phyloP scores from a whole-genome alignment of 1,140 invertebrate genomes.

The Gryon sp. region DNA sequence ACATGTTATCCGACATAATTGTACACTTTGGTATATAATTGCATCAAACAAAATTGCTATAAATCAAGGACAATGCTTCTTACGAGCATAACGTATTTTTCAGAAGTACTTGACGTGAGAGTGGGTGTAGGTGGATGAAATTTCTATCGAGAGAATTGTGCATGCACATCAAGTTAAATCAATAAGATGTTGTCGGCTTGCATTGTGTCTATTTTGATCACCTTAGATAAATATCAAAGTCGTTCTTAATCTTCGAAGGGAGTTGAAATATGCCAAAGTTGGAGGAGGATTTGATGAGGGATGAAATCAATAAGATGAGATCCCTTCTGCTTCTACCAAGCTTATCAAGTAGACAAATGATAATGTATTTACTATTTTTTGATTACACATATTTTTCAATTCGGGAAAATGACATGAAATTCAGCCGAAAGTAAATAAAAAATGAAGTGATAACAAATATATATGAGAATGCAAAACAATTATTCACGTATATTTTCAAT shows the following conservation, averaged over 20 bases:
- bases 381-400: too few relatives aligned
- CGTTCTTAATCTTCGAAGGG: slow-evolving; percentile 6
- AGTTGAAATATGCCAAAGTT: background rate
- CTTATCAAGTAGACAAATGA: too few relatives aligned
- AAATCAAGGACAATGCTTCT: slow-evolving; percentile 20
- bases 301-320: background rate
- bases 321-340: slow-evolving; percentile 1
- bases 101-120: slow-evolving; percentile 9
- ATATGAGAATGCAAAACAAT: too few relatives aligned
- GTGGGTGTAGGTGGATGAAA: slow-evolving; percentile 22
- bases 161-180: slow-evolving; percentile 29
- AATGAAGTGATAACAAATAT: too few relatives aligned
- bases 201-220: slow-evolving; percentile 38
- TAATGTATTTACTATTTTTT: too few relatives aligned
- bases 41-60: slow-evolving; percentile 6
- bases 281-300: background rate
- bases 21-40: background rate
- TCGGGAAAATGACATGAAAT: too few relatives aligned
- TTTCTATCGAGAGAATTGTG: slow-evolving; percentile 23
- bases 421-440: too few relatives aligned
- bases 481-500: too few relatives aligned
- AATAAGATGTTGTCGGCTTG: slow-evolving; percentile 31
- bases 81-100: slow-evolving; percentile 15
- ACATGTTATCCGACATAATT: background rate
- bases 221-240: slow-evolving; percentile 32